These are phyloP conservation scores for Leptinotarsa defecta DNA, from an alignment of 1,140 invertebrate species.

Conservation along the genomic window DNA sequence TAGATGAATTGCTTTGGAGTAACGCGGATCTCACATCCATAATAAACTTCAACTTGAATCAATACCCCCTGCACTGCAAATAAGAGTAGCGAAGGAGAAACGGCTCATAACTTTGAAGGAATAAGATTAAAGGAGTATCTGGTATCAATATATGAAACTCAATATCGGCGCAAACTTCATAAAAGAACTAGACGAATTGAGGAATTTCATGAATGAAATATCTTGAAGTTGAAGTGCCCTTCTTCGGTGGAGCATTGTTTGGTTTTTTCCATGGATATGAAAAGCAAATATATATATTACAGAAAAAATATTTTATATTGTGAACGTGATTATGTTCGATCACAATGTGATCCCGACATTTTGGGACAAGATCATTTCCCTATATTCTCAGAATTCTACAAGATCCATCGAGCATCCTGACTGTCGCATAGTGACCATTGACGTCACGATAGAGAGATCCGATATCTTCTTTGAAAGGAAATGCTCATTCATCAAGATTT, in stretches of 20 bases:
- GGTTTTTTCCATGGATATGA: not conserved
- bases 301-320: not conserved
- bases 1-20: too few relatives aligned
- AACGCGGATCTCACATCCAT: not conserved
- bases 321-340: too few relatives aligned
- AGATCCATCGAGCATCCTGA: too few relatives aligned
- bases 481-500: too few relatives aligned
- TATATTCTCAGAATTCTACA: too few relatives aligned
- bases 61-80: not conserved
- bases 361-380: too few relatives aligned
- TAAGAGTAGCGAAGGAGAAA: not conserved
- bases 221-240: not conserved
- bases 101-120: not conserved
- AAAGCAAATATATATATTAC: not conserved
- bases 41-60: not conserved
- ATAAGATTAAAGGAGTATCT: not conserved
- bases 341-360: too few relatives aligned
- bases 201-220: not conserved
- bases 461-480: too few relatives aligned
- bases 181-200: not conserved
- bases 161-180: not conserved
- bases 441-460: too few relatives aligned
- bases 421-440: too few relatives aligned
- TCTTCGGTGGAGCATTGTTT: not conserved
- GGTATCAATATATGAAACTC: constrained; percentile 8